Evolutionary conservation across 2,888 invertebrate species (phyloP), one percentile per base, ranked within the genome.

Genomic region (Macaria liturata): DNA sequence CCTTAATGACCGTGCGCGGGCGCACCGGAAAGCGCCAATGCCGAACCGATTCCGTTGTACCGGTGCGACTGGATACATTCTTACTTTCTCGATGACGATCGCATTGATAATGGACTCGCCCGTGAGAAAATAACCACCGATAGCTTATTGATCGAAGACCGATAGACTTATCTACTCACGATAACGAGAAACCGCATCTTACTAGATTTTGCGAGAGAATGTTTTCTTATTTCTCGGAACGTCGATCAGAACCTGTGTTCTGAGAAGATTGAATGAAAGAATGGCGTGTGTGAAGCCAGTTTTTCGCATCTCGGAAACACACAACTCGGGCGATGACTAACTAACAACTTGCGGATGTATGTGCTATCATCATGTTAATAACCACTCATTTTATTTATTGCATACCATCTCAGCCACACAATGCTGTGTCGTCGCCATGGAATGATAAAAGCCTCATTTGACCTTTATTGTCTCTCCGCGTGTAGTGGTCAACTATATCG

Each of bases 1-100:
- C 83, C 76, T 78, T 77, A 77, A 81, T 80, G 71, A 73, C 70
- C 40, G 49, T 5, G 5, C 42, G 30, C 32, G 64, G 65, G 61
- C 31, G 45, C 45, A 51, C 51, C 67, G 82, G 86, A 83, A 87
- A 85, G 81, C 82, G 80, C 71, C 69, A 79, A 74, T 70, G 68
- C 71, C 68, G 73, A 69, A 73, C 67, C 66, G 68, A 77, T 76
- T 77, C 79, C 75, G 77, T 71, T 72, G 60, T 75, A 76, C 78
- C 75, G 77, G 71, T 71, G 61, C 67, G 70, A 77, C 79, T 75
- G 72, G 74, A 71, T 76, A 68, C 37, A 59, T 55, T 51, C 55
- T 59, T 59, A 52, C 59, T 84, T 85, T 84, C 84, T 81, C 79
- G 70, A 71, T 74, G 71, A 69, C 66, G 68, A 75, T 70, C 71